Percentiles rank a stretch among this genome's conserved stretches.
Conservation (phyloP, 2,797 vertebrate species). For the Gadopsis bispinosus region DNA sequence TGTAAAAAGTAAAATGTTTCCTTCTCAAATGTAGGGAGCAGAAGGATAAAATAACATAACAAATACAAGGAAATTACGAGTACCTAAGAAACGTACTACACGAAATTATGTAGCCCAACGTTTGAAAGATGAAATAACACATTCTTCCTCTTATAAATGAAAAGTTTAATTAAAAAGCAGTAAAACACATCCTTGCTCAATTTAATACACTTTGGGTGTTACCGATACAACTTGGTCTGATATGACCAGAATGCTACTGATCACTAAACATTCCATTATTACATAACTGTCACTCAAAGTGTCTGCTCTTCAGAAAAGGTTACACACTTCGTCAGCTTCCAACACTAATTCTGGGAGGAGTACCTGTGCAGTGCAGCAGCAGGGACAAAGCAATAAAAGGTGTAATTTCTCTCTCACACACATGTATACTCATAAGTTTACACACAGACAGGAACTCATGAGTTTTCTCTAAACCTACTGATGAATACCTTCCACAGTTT, state of each 20-base stretch:
- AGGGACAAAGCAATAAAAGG: constrained; percentile 16
- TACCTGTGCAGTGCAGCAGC: background rate
- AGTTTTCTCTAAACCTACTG: constrained; percentile 14
- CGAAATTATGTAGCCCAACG: background rate
- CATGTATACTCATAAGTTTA: background rate
- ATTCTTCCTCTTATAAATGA: background rate
- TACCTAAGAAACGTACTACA: background rate
- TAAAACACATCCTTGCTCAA: background rate
- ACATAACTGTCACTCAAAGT: background rate
- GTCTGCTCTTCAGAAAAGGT: background rate
- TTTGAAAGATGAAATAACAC: background rate
- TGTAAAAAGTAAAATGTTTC: background rate
- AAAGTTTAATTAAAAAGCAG: background rate
- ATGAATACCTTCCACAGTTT: background rate
- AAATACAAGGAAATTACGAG: background rate
- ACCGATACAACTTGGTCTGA: background rate
- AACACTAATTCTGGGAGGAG: constrained; percentile 4
- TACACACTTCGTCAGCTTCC: background rate
- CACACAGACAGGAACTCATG: constrained; percentile 20
- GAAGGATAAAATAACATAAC: background rate
- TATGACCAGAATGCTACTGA: background rate
- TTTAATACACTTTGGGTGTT: background rate
- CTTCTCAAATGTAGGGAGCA: background rate
- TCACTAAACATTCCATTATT: background rate
- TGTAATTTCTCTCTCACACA: constrained; percentile 16